Conservation (phyloP, 2,113 vertebrate species). For the Garra rufa region DNA sequence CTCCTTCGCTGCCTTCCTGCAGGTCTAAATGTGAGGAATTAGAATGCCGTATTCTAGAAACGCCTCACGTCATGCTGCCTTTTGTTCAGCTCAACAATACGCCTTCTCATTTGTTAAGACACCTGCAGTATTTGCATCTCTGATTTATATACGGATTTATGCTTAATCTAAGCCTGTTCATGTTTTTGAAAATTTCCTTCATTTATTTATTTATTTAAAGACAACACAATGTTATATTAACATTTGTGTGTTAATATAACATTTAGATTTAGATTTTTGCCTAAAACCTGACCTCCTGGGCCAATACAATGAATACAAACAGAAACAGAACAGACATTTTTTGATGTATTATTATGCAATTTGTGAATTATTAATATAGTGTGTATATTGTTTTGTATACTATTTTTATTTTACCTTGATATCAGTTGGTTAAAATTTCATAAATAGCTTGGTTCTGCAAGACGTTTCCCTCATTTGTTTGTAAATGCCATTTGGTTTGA, state of each 20-base stretch:
- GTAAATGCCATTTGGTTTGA: too few relatives aligned
- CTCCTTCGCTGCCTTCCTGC: constrained; percentile 10
- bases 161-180: not conserved
- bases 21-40: constrained; percentile 34
- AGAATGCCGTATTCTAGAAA: constrained; percentile 23
- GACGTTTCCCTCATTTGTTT: not conserved
- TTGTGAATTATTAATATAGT: too few relatives aligned
- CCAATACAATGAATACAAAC: too few relatives aligned
- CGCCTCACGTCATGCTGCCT: constrained; percentile 9
- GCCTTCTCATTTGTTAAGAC: constrained; percentile 3
- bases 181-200: not conserved
- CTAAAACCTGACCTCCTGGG: too few relatives aligned
- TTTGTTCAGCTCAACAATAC: constrained; percentile 22
- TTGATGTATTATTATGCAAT: too few relatives aligned
- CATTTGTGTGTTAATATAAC: not conserved
- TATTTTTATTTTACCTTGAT: not conserved
- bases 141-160: not conserved
- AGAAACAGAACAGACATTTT: too few relatives aligned
- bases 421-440: not conserved
- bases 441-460: not conserved
- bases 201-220: too few relatives aligned
- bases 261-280: too few relatives aligned
- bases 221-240: not conserved
- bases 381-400: too few relatives aligned
- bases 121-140: constrained; percentile 4